phyloP scores from a whole-genome alignment of 1,140 invertebrate species.

The Drusus annulatus region DNA sequence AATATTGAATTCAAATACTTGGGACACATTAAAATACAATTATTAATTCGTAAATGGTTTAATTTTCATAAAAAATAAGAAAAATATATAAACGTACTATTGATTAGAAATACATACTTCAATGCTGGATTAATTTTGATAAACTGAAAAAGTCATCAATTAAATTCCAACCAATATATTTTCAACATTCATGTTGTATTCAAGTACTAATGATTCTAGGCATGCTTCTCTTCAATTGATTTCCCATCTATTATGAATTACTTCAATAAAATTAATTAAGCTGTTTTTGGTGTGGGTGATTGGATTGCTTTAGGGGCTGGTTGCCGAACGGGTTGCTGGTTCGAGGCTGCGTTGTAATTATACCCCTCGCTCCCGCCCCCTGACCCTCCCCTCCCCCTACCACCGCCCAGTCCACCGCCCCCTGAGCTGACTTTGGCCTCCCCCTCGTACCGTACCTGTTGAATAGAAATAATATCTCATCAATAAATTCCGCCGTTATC shows the following conservation, averaged over 20 bases:
- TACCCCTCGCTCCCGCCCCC: conserved; percentile 68
- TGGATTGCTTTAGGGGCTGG: conserved; percentile 60
- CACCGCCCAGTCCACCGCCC: conserved; percentile 51
- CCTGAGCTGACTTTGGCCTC: conserved; percentile 65
- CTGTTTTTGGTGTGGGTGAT: conserved; percentile 24
- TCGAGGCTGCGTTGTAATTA: conserved; percentile 71
- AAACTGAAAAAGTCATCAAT: too few relatives aligned
- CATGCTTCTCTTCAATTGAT: neutral
- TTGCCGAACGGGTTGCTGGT: conserved; percentile 64
- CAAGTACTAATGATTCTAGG: neutral
- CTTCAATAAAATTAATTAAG: neutral
- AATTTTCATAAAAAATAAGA: too few relatives aligned
- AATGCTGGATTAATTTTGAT: too few relatives aligned
- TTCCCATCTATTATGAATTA: neutral
- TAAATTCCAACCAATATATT: neutral
- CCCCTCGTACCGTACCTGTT: conserved; percentile 76
- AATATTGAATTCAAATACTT: too few relatives aligned
- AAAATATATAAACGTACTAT: too few relatives aligned
- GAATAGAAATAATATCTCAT: conserved; percentile 38
- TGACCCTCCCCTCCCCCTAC: conserved; percentile 62
- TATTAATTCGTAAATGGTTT: too few relatives aligned
- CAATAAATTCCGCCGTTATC: conserved; percentile 37
- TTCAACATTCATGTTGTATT: conserved; percentile 9
- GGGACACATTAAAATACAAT: too few relatives aligned
- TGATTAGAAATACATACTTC: too few relatives aligned